Evolutionary conservation across 1,140 invertebrate species (phyloP).

Genomic region (Calliphora vicina): DNA sequence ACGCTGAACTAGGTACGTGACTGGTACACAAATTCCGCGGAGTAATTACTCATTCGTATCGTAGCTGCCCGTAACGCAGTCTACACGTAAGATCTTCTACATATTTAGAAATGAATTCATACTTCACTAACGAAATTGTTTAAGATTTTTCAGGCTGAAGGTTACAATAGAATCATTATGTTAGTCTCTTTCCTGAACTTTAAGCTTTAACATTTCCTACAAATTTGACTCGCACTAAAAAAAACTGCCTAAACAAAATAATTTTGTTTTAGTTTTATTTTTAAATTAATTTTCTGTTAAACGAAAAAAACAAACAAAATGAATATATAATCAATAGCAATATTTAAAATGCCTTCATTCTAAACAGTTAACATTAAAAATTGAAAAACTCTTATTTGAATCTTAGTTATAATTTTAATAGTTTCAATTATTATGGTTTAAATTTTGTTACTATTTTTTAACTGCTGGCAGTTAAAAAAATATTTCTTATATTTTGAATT

Average conservation of each 20-base stretch:
- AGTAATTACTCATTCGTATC: too few relatives aligned
- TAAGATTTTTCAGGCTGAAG: too few relatives aligned
- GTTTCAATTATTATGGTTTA: not conserved
- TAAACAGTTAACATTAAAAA: conserved; percentile 31
- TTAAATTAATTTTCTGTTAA: not conserved
- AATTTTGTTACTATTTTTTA: not conserved
- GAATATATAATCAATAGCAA: conserved; percentile 34
- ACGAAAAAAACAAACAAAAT: conserved; percentile 22
- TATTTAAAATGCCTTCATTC: conserved; percentile 35
- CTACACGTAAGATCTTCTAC: too few relatives aligned
- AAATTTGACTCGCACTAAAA: not conserved
- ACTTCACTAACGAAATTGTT: too few relatives aligned
- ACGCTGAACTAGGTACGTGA: too few relatives aligned
- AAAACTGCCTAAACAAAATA: not conserved
- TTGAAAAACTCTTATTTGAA: not conserved
- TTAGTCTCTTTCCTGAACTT: too few relatives aligned
- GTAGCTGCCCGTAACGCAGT: too few relatives aligned
- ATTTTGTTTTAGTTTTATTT: not conserved
- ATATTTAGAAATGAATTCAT: too few relatives aligned
- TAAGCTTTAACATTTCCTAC: too few relatives aligned
- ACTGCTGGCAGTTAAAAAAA: conserved; percentile 29
- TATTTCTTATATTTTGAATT: not conserved
- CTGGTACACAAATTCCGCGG: too few relatives aligned
- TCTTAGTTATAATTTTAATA: not conserved
- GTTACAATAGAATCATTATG: too few relatives aligned